Conservation (phyloP, 2,113 vertebrate genomes). For the Malurus alboscapulatus region DNA sequence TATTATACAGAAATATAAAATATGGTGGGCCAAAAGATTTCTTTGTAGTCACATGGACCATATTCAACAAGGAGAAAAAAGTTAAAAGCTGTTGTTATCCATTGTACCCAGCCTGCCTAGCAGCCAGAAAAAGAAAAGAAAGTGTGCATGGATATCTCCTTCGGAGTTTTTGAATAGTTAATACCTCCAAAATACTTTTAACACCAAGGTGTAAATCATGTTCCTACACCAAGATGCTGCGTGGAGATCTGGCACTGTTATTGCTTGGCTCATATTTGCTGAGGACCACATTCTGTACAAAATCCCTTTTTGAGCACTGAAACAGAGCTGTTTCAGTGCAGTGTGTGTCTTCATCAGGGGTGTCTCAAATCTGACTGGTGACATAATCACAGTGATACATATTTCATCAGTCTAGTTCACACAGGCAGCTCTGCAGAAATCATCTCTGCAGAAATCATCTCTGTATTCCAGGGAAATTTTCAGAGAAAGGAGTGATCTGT, state of each 20-base stretch:
- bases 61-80: neutral
- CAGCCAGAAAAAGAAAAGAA: neutral
- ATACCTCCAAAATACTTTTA: neutral
- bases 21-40: neutral
- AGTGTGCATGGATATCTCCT: neutral
- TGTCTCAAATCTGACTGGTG: neutral
- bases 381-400: neutral
- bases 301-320: neutral
- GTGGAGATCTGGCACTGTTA: neutral
- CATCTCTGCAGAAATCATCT: neutral
- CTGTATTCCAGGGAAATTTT: neutral
- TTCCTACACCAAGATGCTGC: neutral
- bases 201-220: neutral
- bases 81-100: neutral
- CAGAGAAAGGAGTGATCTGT: neutral
- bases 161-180: neutral
- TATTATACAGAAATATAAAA: neutral
- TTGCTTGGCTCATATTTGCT: rapidly evolving
- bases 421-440: neutral
- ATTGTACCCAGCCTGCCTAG: neutral
- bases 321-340: neutral
- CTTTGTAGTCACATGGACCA: neutral
- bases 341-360: neutral
- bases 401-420: neutral
- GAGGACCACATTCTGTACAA: rapidly evolving